Evolutionary conservation across 2,888 invertebrate genomes (phyloP).

Genomic region (Zygaena filipendulae): DNA sequence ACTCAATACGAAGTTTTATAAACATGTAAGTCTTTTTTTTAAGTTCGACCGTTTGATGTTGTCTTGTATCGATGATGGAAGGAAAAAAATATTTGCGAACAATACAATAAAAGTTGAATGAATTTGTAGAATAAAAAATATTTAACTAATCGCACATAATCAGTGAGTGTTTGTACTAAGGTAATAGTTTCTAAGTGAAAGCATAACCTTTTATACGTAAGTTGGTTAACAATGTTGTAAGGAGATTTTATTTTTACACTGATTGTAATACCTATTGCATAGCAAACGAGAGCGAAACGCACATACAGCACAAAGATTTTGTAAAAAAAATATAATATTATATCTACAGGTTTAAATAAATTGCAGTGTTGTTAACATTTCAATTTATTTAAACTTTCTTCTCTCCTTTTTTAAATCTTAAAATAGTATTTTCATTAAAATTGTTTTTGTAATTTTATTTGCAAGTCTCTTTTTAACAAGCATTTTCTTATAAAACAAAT

Average conservation of each 20-base stretch:
- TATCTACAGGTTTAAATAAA: background rate
- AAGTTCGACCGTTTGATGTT: slow-evolving; percentile 48
- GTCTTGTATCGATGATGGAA: slow-evolving; percentile 36
- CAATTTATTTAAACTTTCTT: too few species aligned
- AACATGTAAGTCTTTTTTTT: slow-evolving; percentile 26
- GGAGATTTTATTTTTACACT: slow-evolving; percentile 51
- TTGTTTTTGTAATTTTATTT: too few species aligned
- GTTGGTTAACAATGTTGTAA: slow-evolving; percentile 35
- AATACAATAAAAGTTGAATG: too few species aligned
- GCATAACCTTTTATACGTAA: slow-evolving; percentile 50
- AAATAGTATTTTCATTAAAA: too few species aligned
- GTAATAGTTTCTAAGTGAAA: slow-evolving; percentile 19
- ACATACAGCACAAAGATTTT: slow-evolving; percentile 37
- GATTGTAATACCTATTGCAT: slow-evolving; percentile 30
- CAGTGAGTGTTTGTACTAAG: slow-evolving; percentile 23
- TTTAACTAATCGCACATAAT: slow-evolving; percentile 24
- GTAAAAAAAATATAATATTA: background rate
- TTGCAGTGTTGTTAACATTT: too few species aligned
- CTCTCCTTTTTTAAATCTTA: too few species aligned
- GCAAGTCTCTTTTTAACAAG: too few species aligned
- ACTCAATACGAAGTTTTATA: slow-evolving; percentile 35
- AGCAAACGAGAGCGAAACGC: slow-evolving; percentile 28
- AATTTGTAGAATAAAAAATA: slow-evolving; percentile 28
- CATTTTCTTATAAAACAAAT: too few species aligned
- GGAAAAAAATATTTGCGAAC: slow-evolving; percentile 27